Conservation (phyloP, 2,888 invertebrate genomes). For the Dynastes hyllus region DNA sequence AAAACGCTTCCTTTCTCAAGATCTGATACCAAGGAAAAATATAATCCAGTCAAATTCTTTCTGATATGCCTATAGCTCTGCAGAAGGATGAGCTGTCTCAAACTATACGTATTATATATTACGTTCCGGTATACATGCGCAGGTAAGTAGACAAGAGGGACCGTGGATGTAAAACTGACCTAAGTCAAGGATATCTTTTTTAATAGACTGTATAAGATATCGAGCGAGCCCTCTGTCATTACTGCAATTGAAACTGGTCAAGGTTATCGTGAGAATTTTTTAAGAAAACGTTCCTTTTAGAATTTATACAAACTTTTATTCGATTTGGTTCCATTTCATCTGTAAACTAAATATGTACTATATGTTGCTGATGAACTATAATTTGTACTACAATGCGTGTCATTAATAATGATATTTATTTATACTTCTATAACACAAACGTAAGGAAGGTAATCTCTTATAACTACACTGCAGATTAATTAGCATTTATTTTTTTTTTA, state of each 20-base stretch:
- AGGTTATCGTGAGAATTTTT: slow-evolving; percentile 22
- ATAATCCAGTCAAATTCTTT: slow-evolving; percentile 18
- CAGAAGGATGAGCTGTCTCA: slow-evolving; percentile 14
- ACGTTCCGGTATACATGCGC: slow-evolving; percentile 7
- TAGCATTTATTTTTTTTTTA: too few species aligned
- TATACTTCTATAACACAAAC: too few species aligned
- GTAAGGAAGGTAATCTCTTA: too few species aligned
- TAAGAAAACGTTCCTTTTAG: too few species aligned
- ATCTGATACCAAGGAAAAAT: slow-evolving; percentile 41
- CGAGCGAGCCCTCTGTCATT: slow-evolving; percentile 23
- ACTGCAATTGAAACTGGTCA: slow-evolving; percentile 39
- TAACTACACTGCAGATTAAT: too few species aligned
- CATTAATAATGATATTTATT: too few species aligned
- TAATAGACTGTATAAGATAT: background rate
- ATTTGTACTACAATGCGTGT: too few species aligned
- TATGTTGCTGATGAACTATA: too few species aligned
- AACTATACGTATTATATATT: slow-evolving; percentile 30
- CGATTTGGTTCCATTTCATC: too few species aligned
- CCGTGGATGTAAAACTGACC: slow-evolving; percentile 35
- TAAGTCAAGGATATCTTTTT: slow-evolving; percentile 30
- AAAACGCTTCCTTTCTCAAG: slow-evolving; percentile 31
- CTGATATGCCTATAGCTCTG: background rate
- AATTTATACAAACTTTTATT: too few species aligned
- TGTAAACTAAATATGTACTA: too few species aligned
- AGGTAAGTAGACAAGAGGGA: slow-evolving; percentile 32